Base-by-base conservation (phyloP, 2,888 invertebrate genomes). In the Caenorhabditis zanzibari region DNA sequence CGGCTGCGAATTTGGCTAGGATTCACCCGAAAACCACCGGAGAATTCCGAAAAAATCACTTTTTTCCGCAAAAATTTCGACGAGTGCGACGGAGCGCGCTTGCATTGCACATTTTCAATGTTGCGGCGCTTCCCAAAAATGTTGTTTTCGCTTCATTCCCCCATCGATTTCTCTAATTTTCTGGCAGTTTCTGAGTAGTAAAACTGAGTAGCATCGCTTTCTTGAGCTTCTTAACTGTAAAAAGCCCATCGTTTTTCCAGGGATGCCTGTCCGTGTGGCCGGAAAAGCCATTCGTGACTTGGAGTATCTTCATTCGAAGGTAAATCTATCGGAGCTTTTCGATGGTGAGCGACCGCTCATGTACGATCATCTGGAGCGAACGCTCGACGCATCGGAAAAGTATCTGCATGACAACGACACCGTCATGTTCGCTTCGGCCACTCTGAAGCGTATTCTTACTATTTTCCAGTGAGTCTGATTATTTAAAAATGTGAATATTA, bases 401-500 rank as follows among this genome's bases (percentile, higher is more conserved):
- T 79, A 49, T 56, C 56, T 63, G 19, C 79, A 63, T 41, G 79
- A 83, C 73, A 79, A 54, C 24, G 79, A 83, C 56, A 83, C 83
- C 47, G 69, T 83, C 68, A 71, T 79, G 9, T 83, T 83, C 41
- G 77, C 69, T 22, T 28, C 83, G 0, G 71, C 82, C n/a, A 85
- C 88, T 5, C 16, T 86, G 19, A 88, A 88, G 58, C 75, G 88
- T 4, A 86, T 88, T 28, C 56, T 88, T 6, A 66, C 77, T 9
- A 66, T 88, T 14, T 41, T 77, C 22, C 76, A 79, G 85, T 84
- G 22, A 59, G 68, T n/a, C 14, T n/a, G n/a, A 54, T 58, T 2
- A n/a, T 24, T 32, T 32, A 6, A 12, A 38, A 38, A 38, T 10
- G 38, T 10, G 38, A 2, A 38, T 10, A 2, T 38, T 2, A 32